Conservation (phyloP, 2,113 vertebrate genomes). For the Mirounga angustirostris region DNA sequence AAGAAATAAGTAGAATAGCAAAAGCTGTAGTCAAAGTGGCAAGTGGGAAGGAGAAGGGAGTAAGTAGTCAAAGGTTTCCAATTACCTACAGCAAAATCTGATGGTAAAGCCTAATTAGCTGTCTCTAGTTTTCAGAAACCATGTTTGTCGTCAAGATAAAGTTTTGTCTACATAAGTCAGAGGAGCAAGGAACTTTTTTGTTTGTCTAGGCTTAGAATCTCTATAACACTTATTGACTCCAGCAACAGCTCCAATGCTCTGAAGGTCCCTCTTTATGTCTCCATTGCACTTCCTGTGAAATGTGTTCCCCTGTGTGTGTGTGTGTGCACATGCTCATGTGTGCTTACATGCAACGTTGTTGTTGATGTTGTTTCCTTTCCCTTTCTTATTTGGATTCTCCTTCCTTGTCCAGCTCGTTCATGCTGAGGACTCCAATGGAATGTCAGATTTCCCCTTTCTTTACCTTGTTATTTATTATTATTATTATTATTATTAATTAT, state of each 20-base stretch:
- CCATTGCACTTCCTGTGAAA: background rate
- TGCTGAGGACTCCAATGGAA: background rate
- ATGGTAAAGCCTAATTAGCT: background rate
- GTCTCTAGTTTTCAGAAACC: background rate
- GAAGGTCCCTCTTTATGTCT: background rate
- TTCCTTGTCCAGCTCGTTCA: background rate
- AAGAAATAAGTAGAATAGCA: background rate
- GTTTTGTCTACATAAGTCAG: background rate
- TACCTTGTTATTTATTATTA: background rate
- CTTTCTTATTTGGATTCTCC: background rate
- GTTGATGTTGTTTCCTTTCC: background rate
- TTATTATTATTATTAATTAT: background rate
- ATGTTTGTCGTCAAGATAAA: background rate
- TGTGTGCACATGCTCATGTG: accelerated
- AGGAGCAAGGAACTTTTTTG: background rate
- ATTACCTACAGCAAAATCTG: background rate
- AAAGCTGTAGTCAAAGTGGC: background rate
- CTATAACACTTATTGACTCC: background rate
- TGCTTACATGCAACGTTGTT: background rate
- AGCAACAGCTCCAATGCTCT: background rate
- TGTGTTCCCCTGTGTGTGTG: background rate
- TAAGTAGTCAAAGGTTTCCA: background rate
- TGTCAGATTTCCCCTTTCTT: background rate
- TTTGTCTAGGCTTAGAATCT: background rate
- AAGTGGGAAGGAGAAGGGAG: background rate